Conservation (phyloP, 2,113 vertebrate species). For the Agapornis roseicollis region DNA sequence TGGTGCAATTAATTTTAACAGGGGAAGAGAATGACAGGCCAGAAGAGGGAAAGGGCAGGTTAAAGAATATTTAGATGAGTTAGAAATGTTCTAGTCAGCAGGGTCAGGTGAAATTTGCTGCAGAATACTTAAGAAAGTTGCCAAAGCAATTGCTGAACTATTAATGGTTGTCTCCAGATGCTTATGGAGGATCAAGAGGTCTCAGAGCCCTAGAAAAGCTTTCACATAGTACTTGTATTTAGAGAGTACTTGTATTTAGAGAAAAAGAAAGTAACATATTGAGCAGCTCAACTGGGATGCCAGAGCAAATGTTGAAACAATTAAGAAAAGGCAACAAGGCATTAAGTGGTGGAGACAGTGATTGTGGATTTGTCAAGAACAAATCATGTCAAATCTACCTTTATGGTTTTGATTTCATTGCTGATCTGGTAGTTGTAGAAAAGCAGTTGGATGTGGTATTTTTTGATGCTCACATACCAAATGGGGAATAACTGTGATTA, state of each 20-base stretch:
- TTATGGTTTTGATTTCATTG: neutral
- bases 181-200: neutral
- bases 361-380: neutral
- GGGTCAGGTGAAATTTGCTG: neutral
- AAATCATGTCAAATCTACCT: fast-evolving
- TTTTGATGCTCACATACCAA: neutral
- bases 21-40: neutral
- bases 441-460: neutral
- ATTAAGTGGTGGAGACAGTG: neutral
- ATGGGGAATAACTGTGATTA: neutral
- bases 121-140: neutral
- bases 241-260: too few species aligned
- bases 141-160: neutral
- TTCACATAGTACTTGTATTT: neutral
- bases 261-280: neutral
- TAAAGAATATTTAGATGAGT: constrained; percentile 1
- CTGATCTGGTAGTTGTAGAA: neutral
- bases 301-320: neutral
- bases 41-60: neutral
- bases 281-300: neutral
- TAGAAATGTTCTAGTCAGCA: constrained; percentile 25
- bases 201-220: neutral
- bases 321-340: neutral
- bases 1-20: constrained; percentile 37
- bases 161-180: neutral